Evolutionary conservation across 1,140 invertebrate species (phyloP).

Genomic region (Listronotus oregonensis): DNA sequence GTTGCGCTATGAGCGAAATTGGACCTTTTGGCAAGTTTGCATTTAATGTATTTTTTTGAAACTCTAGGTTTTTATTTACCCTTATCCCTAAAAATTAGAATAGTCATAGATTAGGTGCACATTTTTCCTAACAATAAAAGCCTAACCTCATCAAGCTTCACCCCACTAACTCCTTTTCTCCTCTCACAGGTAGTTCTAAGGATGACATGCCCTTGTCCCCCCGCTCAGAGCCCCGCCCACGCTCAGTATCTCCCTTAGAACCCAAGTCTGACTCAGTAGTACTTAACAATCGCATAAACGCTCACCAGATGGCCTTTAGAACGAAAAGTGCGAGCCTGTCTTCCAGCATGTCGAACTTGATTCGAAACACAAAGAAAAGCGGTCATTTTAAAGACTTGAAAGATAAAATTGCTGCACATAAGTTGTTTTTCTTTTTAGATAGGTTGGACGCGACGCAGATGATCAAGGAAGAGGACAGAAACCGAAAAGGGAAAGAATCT

Average conservation of each 20-base stretch:
- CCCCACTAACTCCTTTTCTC: not conserved
- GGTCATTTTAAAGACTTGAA: conserved; percentile 62
- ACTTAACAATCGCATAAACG: conserved; percentile 49
- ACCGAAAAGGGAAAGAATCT: conserved; percentile 70
- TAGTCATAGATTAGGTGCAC: too few species aligned
- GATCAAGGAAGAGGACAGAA: conserved; percentile 50
- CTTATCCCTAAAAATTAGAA: too few species aligned
- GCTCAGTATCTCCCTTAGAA: conserved; percentile 53
- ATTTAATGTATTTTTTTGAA: too few species aligned
- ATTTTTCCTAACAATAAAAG: too few species aligned
- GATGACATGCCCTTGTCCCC: conserved; percentile 23
- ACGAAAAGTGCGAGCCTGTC: conserved; percentile 47
- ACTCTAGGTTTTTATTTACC: too few species aligned
- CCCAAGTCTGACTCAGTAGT: conserved; percentile 53
- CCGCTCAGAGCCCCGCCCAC: conserved; percentile 42
- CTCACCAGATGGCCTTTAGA: conserved; percentile 43
- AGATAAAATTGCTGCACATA: conserved; percentile 57
- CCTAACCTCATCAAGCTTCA: too few species aligned
- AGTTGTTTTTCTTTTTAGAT: conserved; percentile 62
- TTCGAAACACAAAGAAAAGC: conserved; percentile 47
- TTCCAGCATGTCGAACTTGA: conserved; percentile 53
- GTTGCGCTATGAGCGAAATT: too few species aligned
- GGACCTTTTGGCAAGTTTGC: too few species aligned
- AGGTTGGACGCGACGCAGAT: conserved; percentile 54
- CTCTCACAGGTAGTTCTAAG: conserved; percentile 9